Evolutionary conservation across 2,113 vertebrate species (phyloP).

Genomic region (Corythornis cristatus): DNA sequence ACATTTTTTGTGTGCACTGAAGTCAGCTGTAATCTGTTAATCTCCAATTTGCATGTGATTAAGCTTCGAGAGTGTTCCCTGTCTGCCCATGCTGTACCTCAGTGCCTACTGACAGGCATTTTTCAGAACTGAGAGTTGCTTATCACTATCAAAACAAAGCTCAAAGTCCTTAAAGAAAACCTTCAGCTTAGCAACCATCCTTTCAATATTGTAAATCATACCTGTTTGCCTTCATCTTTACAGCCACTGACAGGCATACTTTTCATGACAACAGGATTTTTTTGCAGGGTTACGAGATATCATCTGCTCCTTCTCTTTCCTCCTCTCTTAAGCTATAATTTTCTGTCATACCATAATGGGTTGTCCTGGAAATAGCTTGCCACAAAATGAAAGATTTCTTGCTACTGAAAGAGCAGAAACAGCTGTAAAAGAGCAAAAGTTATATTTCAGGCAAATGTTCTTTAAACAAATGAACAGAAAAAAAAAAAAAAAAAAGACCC

Average conservation of each 20-base stretch:
- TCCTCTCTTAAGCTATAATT: neutral
- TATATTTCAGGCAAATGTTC: neutral
- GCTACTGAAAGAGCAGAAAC: neutral
- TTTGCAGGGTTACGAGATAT: neutral
- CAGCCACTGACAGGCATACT: neutral
- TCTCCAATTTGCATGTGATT: conserved; percentile 18
- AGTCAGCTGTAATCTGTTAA: neutral
- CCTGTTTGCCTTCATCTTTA: conserved; percentile 10
- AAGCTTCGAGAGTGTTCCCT: neutral
- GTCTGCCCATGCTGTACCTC: neutral
- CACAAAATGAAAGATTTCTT: conserved; percentile 17
- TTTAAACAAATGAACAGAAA: neutral
- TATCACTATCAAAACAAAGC: conserved; percentile 6
- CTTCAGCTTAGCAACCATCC: neutral
- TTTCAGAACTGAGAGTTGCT: conserved; percentile 14
- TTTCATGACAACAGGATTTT: conserved; percentile 3
- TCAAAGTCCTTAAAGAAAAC: neutral
- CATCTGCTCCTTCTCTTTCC: conserved; percentile 10
- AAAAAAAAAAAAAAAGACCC: neutral
- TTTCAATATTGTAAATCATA: neutral
- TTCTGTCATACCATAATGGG: neutral
- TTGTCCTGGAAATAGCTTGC: conserved; percentile 29
- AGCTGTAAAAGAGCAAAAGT: neutral
- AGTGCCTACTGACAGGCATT: neutral
- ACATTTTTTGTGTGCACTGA: neutral